These are phyloP conservation scores for Poeciliopsis prolifica DNA, from an alignment of 2,113 vertebrate genomes.

Conservation along the genomic window DNA sequence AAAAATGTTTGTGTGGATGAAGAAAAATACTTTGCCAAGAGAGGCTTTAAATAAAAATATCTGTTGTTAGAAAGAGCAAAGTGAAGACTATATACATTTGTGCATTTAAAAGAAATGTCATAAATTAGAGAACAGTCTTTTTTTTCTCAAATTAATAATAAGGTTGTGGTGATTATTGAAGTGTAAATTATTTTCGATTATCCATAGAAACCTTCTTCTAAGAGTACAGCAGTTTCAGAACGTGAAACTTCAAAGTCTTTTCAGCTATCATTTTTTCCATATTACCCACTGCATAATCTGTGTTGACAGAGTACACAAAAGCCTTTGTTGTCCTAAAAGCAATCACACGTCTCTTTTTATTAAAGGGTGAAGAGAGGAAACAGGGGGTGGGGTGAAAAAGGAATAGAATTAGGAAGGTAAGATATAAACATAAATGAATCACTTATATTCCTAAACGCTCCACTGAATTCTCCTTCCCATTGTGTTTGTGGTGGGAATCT, in stretches of 20 bases:
- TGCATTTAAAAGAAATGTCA: neutral
- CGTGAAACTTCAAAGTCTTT: neutral
- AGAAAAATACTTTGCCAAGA: neutral
- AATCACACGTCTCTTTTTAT: conserved; percentile 39
- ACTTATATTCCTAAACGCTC: conserved; percentile 67
- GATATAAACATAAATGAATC: conserved; percentile 69
- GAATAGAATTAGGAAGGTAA: conserved; percentile 61
- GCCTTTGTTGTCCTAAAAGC: conserved; percentile 28
- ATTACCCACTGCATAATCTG: conserved; percentile 20
- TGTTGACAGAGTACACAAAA: conserved; percentile 49
- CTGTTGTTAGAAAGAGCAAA: neutral
- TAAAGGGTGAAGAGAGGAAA: conserved; percentile 66
- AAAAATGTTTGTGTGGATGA: conserved; percentile 27
- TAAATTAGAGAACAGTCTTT: neutral
- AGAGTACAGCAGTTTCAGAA: neutral
- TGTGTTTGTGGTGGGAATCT: conserved; percentile 72
- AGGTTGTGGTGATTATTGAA: neutral
- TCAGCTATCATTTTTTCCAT: conserved; percentile 16
- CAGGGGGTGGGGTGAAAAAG: conserved; percentile 28
- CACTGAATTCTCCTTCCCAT: conserved; percentile 69
- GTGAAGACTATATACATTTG: neutral
- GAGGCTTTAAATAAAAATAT: neutral
- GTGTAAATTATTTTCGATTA: neutral
- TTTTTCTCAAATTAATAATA: neutral
- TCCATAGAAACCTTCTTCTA: neutral